Evolutionary conservation across 2,888 invertebrate species (phyloP), one percentile per base, ranked within the genome.

Genomic region (Andrena camellia): DNA sequence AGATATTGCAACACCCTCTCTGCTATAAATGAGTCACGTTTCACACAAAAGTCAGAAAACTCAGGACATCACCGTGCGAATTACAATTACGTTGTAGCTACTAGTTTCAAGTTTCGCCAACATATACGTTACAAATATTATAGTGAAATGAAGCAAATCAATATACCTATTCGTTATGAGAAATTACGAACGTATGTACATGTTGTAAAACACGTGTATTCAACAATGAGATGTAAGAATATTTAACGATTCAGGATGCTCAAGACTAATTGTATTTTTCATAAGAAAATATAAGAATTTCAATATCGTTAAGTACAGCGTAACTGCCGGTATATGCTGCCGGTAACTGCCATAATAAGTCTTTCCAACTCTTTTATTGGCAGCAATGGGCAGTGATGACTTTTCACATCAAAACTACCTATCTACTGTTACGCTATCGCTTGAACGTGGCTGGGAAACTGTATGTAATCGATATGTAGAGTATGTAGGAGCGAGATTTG

Each of bases 51-150:
- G 42, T 17, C 26, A 33, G 3, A 33, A 23, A 71, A 33, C 29
- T 5, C 4, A 33, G 52, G 52, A 1, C 67, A 35, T 52, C n/a
- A 52, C 33, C 33, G 17, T n/a, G 35, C 10, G 54, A 17, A 57
- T 31, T 50, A 10, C 6, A 66, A 48, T 48, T 60, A 60, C 31
- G n/a, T 31, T 60, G 17, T 20, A n/a, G 26, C n/a, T 69, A 13
- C 42, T 13, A 42, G n/a, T 26, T 69, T 69, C 6, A n/a, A 72
- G 26, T 63, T 5, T 35, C 0, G n/a, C 63, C 52, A 72, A 72
- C 35, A 2, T 52, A 6, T 0, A 13, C 17, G 26, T 54, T 20
- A 35, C 23, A 54, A 54, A 54, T 23, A 33, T 42, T 8, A 31
- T 66, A 66, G 26, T 10, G 8, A 48, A 10, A 29, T 66, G 7